These are phyloP conservation scores for Buceros bicornis DNA, from an alignment of 2,797 vertebrate genomes.

Conservation along the genomic window DNA sequence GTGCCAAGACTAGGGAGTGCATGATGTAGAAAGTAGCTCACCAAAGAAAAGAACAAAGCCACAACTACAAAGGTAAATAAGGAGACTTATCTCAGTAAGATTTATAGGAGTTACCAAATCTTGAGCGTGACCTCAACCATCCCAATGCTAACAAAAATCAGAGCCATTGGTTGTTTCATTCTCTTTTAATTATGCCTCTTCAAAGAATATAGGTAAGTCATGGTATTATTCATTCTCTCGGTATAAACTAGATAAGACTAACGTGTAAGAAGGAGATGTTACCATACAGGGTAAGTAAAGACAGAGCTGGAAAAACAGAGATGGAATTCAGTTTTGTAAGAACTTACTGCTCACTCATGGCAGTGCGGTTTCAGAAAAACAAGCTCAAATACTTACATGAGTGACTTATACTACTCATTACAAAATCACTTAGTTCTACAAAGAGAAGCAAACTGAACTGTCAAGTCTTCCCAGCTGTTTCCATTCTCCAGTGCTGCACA, in stretches of 20 bases:
- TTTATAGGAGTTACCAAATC: constrained; percentile 55
- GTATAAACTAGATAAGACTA: not conserved
- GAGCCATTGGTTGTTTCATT: not conserved
- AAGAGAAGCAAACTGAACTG: not conserved
- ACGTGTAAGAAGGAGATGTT: not conserved
- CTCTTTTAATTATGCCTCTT: not conserved
- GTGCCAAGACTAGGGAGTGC: constrained; percentile 31
- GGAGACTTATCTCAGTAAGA: constrained; percentile 72
- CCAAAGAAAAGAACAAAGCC: constrained; percentile 77
- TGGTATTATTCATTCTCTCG: not conserved
- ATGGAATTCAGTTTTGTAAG: not conserved
- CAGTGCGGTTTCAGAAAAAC: not conserved
- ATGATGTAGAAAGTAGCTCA: constrained; percentile 60
- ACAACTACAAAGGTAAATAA: constrained; percentile 79
- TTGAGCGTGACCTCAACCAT: constrained; percentile 7
- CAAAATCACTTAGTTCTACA: not conserved
- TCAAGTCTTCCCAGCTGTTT: not conserved
- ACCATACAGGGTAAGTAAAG: not conserved
- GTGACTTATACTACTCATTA: not conserved
- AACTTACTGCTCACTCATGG: not conserved
- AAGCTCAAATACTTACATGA: not conserved
- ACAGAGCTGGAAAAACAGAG: not conserved
- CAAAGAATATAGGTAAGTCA: constrained; percentile 7
- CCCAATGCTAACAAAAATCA: constrained; percentile 21
- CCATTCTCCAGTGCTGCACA: not conserved